Conservation (phyloP, 2,113 vertebrate species). For the Rhabdornis inornatus region DNA sequence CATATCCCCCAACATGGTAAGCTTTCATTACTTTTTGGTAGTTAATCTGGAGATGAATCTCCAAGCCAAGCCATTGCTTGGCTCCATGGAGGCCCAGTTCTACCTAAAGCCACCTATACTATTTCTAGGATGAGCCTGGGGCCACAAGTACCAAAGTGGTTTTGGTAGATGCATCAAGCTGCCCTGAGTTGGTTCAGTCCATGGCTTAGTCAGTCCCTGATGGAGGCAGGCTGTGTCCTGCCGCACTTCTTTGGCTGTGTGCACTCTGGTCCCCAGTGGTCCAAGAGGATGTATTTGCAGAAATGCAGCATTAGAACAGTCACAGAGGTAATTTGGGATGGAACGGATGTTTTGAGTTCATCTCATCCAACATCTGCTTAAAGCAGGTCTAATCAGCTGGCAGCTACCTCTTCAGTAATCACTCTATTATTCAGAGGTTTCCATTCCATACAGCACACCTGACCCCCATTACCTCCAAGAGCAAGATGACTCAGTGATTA, state of each 20-base stretch:
- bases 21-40: neutral
- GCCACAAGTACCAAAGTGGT: neutral
- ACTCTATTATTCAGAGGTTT: neutral
- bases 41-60: neutral
- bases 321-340: neutral
- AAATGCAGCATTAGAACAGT: neutral
- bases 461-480: neutral
- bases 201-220: neutral
- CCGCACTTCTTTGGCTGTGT: fast-evolving
- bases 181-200: neutral
- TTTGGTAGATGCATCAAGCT: neutral
- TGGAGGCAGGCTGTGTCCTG: neutral
- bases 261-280: neutral
- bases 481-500: neutral
- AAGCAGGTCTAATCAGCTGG: neutral
- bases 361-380: neutral
- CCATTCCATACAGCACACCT: neutral
- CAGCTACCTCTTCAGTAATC: neutral
- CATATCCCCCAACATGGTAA: neutral
- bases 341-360: neutral
- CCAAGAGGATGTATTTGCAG: neutral
- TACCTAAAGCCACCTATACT: neutral
- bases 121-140: neutral
- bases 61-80: neutral
- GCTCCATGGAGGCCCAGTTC: neutral